These are phyloP conservation scores for Tachina grossa DNA, from an alignment of 2,888 invertebrate genomes.

Conservation along the genomic window DNA sequence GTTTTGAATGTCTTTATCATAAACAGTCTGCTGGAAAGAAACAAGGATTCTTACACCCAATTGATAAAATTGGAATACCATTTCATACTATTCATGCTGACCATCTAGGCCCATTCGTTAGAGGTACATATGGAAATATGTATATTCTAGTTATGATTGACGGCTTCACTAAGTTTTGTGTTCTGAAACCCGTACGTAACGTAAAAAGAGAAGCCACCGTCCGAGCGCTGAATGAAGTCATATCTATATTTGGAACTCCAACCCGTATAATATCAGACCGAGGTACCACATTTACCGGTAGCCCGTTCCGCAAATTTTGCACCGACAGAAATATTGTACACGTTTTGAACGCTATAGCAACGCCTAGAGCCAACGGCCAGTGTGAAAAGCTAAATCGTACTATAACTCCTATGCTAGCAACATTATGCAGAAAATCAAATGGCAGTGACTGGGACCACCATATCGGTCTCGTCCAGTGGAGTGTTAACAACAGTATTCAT, in stretches of 20 bases:
- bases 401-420: conserved; percentile 69
- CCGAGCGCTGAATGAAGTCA: neutral
- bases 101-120: no score
- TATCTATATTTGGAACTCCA: conserved; percentile 74
- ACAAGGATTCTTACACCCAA: conserved; percentile 74
- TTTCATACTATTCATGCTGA: conserved; percentile 71
- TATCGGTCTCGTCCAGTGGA: no score
- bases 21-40: no score
- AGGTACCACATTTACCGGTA: conserved; percentile 33
- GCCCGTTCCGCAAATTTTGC: conserved; percentile 3
- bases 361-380: conserved; percentile 13
- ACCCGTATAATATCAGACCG: conserved; percentile 28
- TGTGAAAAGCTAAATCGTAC: conserved; percentile 73
- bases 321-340: neutral
- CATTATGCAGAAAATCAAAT: no score
- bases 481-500: no score
- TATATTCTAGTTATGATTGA: conserved; percentile 79
- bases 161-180: conserved; percentile 75
- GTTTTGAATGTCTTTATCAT: no score
- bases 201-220: conserved; percentile 66
- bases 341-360: conserved; percentile 16
- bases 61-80: conserved; percentile 78
- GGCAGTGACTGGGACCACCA: no score
- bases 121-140: conserved; percentile 71
- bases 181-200: no score